These are phyloP conservation scores for Trichechus manatus DNA, from an alignment of 2,113 vertebrate genomes.

Conservation along the genomic window DNA sequence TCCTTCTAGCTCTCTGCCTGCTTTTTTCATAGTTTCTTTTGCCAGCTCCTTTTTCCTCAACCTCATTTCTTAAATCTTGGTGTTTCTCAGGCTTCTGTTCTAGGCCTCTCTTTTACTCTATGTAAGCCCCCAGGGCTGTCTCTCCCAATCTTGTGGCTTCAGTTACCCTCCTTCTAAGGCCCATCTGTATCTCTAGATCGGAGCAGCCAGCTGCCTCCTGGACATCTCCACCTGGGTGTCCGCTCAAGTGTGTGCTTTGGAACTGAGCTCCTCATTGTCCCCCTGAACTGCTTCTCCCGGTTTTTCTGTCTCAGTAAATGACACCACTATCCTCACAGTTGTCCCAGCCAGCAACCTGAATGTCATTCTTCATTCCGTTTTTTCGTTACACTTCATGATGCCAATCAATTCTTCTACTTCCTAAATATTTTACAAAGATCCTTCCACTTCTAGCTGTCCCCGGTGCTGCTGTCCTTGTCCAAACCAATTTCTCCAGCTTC, in stretches of 20 bases:
- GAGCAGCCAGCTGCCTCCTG: background rate
- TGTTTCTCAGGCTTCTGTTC: background rate
- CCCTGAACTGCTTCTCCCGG: background rate
- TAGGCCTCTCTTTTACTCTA: background rate
- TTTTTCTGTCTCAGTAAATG: background rate
- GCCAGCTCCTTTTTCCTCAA: background rate
- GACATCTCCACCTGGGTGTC: too few relatives aligned
- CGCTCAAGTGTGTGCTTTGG: background rate
- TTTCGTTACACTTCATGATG: background rate
- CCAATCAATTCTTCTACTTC: background rate
- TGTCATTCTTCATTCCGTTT: background rate
- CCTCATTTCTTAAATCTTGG: background rate
- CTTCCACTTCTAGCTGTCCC: background rate
- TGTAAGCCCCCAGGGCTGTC: background rate
- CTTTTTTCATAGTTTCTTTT: slow-evolving; percentile 11
- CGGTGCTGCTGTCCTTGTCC: background rate
- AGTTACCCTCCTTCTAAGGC: background rate
- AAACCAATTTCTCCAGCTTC: background rate
- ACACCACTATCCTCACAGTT: background rate
- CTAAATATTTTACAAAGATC: background rate
- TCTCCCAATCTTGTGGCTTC: background rate
- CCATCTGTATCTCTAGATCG: background rate
- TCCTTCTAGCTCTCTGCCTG: background rate
- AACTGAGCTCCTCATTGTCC: background rate
- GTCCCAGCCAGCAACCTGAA: background rate